Percentiles rank a stretch among this genome's conserved stretches.
phyloP scores from a whole-genome alignment of 2,113 vertebrate genomes.

The Pitta sordida region DNA sequence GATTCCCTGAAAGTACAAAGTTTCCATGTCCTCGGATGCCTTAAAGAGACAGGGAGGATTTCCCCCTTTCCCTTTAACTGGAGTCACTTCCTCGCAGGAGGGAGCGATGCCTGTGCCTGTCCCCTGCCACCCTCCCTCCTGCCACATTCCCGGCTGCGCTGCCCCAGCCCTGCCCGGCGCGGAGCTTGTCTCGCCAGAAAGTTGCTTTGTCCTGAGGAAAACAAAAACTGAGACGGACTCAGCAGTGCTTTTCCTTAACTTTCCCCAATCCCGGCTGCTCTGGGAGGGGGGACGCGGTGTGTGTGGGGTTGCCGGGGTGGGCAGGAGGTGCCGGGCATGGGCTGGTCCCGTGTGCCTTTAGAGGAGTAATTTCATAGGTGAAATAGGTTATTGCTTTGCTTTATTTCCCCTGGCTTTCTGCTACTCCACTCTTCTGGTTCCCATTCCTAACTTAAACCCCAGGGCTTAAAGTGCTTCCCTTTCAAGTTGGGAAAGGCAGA shows the following conservation, averaged over 20 bases:
- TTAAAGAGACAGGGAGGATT: conserved; percentile 67
- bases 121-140: neutral
- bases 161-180: neutral
- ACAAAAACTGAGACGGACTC: neutral
- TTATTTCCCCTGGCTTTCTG: neutral
- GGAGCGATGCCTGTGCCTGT: neutral
- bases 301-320: neutral
- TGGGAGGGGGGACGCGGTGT: neutral
- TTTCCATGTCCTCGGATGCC: conserved; percentile 60
- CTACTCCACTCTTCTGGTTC: neutral
- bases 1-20: conserved; percentile 66
- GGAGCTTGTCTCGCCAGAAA: neutral
- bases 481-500: neutral
- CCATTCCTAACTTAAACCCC: neutral
- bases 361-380: neutral
- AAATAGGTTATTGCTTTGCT: neutral
- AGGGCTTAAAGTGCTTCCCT: conserved; percentile 12
- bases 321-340: neutral
- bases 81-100: neutral
- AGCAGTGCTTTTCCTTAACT: neutral
- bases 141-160: neutral
- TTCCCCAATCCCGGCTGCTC: neutral
- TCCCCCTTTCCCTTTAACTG: conserved; percentile 43
- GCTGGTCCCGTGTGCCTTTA: neutral
- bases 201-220: conserved; percentile 19